A percentile compares a stretch with the other conserved stretches of the same genome.
Evolutionary conservation across 2,113 vertebrate genomes (phyloP).

Genomic region (Silurus asotus): DNA sequence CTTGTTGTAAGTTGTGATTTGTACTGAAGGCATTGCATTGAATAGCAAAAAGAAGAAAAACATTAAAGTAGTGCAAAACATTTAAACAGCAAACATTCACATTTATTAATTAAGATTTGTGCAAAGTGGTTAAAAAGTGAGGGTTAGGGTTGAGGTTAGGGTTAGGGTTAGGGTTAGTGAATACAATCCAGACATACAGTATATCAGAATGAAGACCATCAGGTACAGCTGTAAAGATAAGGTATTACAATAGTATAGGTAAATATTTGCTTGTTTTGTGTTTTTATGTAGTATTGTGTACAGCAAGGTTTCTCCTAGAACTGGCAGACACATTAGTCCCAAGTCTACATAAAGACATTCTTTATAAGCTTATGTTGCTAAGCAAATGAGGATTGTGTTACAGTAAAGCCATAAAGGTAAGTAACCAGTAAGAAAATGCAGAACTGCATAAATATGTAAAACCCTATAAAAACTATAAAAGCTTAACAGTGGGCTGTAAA

Average conservation of each 20-base stretch:
- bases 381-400: neutral
- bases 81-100: neutral
- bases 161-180: neutral
- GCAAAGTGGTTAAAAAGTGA: neutral
- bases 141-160: neutral
- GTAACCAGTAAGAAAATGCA: neutral
- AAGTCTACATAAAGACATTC: neutral
- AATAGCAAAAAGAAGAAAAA: neutral
- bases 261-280: neutral
- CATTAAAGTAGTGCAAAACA: neutral
- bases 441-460: too few relatives aligned
- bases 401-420: neutral
- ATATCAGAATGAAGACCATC: neutral
- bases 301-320: neutral
- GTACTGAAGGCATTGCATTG: neutral
- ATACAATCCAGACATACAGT: neutral
- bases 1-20: neutral
- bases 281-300: neutral
- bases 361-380: neutral
- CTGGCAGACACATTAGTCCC: neutral
- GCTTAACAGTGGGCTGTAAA: neutral
- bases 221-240: neutral
- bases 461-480: neutral
- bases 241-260: too few relatives aligned
- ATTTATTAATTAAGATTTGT: neutral